A percentile compares a stretch with the other conserved stretches of the same genome.
Conservation (phyloP, 2,797 vertebrate species). For the Characodon lateralis region DNA sequence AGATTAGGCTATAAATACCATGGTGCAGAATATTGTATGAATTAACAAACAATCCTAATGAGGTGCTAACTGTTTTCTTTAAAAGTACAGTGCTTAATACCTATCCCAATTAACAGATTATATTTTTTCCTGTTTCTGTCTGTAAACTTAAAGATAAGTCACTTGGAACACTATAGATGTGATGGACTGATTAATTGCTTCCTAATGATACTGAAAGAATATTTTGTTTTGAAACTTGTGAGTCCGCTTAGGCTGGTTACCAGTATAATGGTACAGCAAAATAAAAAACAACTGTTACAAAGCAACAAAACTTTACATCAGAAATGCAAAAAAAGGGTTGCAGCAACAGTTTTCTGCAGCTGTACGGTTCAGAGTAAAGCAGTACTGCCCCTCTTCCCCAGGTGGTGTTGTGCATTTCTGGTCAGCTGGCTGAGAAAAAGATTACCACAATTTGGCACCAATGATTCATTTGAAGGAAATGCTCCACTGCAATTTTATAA, state of each 20-base stretch:
- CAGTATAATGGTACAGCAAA: neutral
- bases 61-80: neutral
- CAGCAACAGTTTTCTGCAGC: neutral
- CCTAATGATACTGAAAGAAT: neutral
- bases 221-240: neutral
- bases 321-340: neutral
- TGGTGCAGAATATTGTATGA: neutral
- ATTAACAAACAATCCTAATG: neutral
- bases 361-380: neutral
- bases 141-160: neutral
- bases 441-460: too few species aligned
- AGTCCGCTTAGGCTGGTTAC: neutral
- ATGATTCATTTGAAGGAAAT: too few species aligned
- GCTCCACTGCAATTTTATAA: too few species aligned
- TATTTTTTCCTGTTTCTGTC: constrained; percentile 1
- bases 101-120: neutral
- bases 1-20: neutral
- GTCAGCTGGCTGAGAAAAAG: too few species aligned
- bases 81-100: neutral
- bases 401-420: too few species aligned
- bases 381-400: too few species aligned
- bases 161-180: neutral
- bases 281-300: neutral
- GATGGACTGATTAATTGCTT: neutral
- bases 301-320: neutral